Percentiles rank a stretch among this genome's conserved stretches.
These are phyloP conservation scores for Noctua fimbriata DNA, from an alignment of 2,888 invertebrate genomes.

Conservation along the genomic window DNA sequence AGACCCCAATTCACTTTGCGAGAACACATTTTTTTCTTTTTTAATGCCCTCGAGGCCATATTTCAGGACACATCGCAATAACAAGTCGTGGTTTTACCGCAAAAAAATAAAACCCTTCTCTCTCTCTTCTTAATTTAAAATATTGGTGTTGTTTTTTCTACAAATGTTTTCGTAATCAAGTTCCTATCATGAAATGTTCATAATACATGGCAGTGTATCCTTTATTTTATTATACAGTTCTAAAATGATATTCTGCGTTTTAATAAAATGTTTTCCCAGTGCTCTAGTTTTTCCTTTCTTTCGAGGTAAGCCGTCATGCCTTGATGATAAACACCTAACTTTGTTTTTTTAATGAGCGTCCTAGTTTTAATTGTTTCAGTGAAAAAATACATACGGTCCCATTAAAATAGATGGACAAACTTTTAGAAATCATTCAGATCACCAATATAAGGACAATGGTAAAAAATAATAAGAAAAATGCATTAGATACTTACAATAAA, in stretches of 20 bases:
- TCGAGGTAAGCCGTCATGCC: slow-evolving; percentile 3
- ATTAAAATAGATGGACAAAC: no score
- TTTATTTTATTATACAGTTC: slow-evolving; percentile 18
- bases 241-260: slow-evolving; percentile 19
- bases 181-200: slow-evolving; percentile 1
- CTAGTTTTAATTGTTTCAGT: slow-evolving; percentile 13
- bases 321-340: slow-evolving; percentile 13
- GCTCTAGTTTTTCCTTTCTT: slow-evolving; percentile 16
- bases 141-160: slow-evolving; percentile 8
- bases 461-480: no score
- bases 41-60: slow-evolving; percentile 21
- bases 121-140: slow-evolving; percentile 14
- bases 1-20: slow-evolving; percentile 35
- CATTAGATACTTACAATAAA: no score
- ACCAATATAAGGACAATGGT: no score
- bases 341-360: slow-evolving; percentile 36
- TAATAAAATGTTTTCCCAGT: slow-evolving; percentile 12
- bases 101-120: slow-evolving; percentile 16
- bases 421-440: no score
- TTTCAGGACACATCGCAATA: slow-evolving; percentile 29
- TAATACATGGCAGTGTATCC: slow-evolving; percentile 12
- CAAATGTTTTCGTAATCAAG: neutral
- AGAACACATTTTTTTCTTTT: slow-evolving; percentile 23
- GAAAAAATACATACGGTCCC: neutral
- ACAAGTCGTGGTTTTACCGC: slow-evolving; percentile 11